Percentiles rank a stretch among this genome's conserved stretches.
These are phyloP conservation scores for Tetrapedia diversipes DNA, from an alignment of 2,888 invertebrate species.

Conservation along the genomic window DNA sequence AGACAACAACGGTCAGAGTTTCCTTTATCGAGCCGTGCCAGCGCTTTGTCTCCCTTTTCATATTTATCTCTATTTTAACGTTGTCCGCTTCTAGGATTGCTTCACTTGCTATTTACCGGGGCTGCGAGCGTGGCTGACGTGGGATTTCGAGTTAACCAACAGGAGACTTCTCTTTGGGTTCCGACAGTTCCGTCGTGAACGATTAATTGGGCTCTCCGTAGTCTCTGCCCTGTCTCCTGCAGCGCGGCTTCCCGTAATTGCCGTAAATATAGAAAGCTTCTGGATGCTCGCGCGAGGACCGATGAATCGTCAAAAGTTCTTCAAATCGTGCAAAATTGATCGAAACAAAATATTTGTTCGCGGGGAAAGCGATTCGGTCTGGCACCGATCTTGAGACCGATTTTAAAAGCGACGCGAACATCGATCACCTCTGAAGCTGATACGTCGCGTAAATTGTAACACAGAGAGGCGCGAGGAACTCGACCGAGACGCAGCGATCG, in stretches of 20 bases:
- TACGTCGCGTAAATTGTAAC: conserved; percentile 25
- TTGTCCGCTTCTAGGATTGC: not conserved
- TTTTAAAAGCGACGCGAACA: not conserved
- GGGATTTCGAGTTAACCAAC: conserved; percentile 1
- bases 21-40: not conserved
- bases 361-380: not conserved
- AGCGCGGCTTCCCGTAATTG: not conserved
- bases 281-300: not conserved
- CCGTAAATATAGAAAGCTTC: conserved; percentile 17
- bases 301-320: not conserved
- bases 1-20: not conserved
- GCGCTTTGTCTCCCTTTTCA: not conserved
- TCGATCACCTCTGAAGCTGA: conserved; percentile 30
- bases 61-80: not conserved
- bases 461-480: conserved; percentile 27
- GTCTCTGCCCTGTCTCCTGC: conserved; percentile 24
- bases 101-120: not conserved
- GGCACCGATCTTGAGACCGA: not conserved
- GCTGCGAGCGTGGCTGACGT: too few relatives aligned
- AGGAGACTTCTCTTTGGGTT: conserved; percentile 28
- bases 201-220: conserved; percentile 33
- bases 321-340: not conserved
- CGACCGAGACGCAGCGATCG: conserved; percentile 18
- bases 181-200: conserved; percentile 4
- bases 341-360: too few relatives aligned